Evolutionary conservation across 1,140 invertebrate species (phyloP), one percentile per base, ranked within the genome.

Genomic region (Bombus waltoni): DNA sequence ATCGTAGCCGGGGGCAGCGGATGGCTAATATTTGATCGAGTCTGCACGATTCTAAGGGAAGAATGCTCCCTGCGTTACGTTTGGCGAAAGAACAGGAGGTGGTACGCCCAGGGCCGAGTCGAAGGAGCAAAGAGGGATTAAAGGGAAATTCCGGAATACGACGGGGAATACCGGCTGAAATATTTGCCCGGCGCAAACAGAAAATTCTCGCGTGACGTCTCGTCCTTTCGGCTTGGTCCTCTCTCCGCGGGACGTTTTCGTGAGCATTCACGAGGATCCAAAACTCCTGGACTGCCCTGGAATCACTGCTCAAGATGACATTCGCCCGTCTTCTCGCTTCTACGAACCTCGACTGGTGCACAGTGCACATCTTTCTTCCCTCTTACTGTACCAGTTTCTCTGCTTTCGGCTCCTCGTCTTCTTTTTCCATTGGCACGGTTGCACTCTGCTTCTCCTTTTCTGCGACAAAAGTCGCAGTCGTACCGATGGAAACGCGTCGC

Each of bases 111-210:
- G 40, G 22, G 32, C 57, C 42, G 40, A 57, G 78, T 13, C 53
- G 68, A 75, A 25, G 57, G n/a, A 68, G 62, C 53, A 79, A 57
- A 70, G 68, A 79, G 77, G 78, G 77, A 85, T 59, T 80, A 76
- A 83, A 40, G 71, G 70, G 62, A 62, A 70, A 79, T 75, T 80
- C 73, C 81, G 75, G 81, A 81, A 85, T 78, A 75, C 74, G 59
- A 78, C 38, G 15, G 66, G 77, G 83, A 88, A 80, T 83, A 80
- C 76, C 40, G 62, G 82, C 59, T 92, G 91, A 92, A 93, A 92
- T 93, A 93, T 94, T 94, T 93, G 89, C 88, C 57, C 66, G 57
- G 35, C 28, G 77, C 89, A 93, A 94, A 93, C 88, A 86, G 81
- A 91, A 92, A 91, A 93, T 87, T 90, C 85, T 80, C 70, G 68